Percentiles rank a stretch among this genome's conserved stretches.
phyloP scores from a whole-genome alignment of 2,113 vertebrate genomes.

The Tricholaema leucomelas region DNA sequence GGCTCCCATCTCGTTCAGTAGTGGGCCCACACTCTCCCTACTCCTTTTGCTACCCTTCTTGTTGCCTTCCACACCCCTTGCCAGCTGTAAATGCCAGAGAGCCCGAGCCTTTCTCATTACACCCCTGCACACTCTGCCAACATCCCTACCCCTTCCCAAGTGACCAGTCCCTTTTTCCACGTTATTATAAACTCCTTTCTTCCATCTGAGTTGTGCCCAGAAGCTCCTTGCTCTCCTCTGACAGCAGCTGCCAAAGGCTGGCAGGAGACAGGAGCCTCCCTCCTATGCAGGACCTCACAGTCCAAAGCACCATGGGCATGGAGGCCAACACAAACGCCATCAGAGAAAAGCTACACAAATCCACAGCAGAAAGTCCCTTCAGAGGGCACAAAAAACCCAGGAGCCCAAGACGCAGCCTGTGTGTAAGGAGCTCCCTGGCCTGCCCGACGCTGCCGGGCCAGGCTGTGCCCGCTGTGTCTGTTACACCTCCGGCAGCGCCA shows the following conservation, averaged over 20 bases:
- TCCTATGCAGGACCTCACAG: background rate
- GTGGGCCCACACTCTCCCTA: no score
- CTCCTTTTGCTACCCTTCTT: no score
- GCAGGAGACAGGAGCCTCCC: background rate
- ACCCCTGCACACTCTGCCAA: no score
- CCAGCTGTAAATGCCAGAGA: no score
- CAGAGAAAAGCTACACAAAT: background rate
- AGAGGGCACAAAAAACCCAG: background rate
- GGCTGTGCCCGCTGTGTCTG: rapidly evolving
- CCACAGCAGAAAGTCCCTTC: background rate
- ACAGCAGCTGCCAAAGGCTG: background rate
- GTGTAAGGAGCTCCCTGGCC: background rate
- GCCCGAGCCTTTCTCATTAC: no score
- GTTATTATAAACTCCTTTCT: no score
- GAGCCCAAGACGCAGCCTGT: background rate
- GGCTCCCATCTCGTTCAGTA: no score
- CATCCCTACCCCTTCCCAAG: no score
- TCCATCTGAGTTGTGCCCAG: no score
- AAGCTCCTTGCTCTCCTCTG: no score
- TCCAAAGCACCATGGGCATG: rapidly evolving
- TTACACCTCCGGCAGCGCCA: background rate
- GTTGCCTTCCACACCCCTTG: no score
- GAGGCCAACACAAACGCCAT: background rate
- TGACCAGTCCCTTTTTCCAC: no score
- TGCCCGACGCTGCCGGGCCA: background rate